Base-by-base conservation (phyloP, 1,140 invertebrate species). In the Drosophila bifasciata region DNA sequence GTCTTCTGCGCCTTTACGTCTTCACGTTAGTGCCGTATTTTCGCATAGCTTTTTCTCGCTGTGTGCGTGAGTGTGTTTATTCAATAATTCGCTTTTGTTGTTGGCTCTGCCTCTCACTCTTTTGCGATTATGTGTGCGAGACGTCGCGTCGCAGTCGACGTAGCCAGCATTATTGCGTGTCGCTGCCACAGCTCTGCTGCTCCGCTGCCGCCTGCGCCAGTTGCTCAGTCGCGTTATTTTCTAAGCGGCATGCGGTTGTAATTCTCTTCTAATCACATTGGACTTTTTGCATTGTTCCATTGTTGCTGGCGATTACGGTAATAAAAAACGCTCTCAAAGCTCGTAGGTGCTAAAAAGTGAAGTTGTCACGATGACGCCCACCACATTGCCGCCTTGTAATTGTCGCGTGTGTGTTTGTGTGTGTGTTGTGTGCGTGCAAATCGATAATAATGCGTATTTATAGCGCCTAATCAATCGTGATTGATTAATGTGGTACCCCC, bases 211-310 rank as follows among this genome's bases (percentile, higher is more conserved):
- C 25, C 39, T 36, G 32, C 41, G 64, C 56, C 72, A 55, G 45
- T 25, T 21, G 53, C 61, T 75, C 73, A 67, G 85, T 91, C 89
- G 67, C 79, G 80, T 91, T 91, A 89, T 86, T 91, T 91, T 90
- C 85, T 84, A 89, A 91, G 86, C 89, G 83, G 83, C 83, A 86
- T 72, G 70, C 84, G 74, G 83, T 69, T 86, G 83, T 86, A 88
- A 88, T 86, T 86, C 74, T 86, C 74, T 84, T 81, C 77, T 88
- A 85, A 86, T 81, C 81, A 80, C 61, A 75, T 76, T 62, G 76
- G 71, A 77, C 55, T 62, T 83, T 88, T 67, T 70, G 61, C 83
- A 88, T 50, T 77, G 40, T 59, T 43, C 58, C 53, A 68, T 68
- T 68, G 62, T 68, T 64, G 66, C 66, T 28, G 62, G 62, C 52